These are phyloP conservation scores for Squalus acanthias DNA, from an alignment of 2,797 vertebrate species.

Conservation along the genomic window DNA sequence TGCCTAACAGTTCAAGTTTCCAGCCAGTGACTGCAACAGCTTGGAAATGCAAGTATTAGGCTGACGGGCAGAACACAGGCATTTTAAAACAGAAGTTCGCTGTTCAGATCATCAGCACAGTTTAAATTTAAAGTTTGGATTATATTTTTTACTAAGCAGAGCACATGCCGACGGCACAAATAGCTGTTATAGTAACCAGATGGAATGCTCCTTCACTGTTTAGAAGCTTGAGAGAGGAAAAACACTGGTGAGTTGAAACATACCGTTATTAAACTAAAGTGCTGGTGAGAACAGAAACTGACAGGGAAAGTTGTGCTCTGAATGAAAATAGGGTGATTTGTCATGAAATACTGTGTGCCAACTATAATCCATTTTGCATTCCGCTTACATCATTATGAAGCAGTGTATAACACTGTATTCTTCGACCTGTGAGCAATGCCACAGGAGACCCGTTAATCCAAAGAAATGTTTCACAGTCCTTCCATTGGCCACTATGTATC, in stretches of 20 bases:
- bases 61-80: neutral
- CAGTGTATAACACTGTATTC: neutral
- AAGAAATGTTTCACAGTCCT: neutral
- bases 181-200: neutral
- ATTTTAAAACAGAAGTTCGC: neutral
- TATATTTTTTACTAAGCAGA: neutral
- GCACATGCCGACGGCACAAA: neutral
- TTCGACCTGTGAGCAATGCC: neutral
- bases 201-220: neutral
- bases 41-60: neutral
- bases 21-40: neutral
- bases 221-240: neutral
- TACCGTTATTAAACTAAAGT: neutral
- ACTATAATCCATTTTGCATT: neutral
- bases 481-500: neutral
- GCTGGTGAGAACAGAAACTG: neutral
- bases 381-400: neutral
- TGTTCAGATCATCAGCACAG: neutral
- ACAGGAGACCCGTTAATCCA: neutral
- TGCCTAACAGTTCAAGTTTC: neutral
- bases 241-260: neutral
- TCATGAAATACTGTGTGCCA: neutral
- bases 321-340: neutral
- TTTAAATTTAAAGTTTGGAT: neutral
- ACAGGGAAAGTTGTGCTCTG: neutral